Conservation (phyloP, 2,888 invertebrate species). For the Fissipunctia ypsillon region DNA sequence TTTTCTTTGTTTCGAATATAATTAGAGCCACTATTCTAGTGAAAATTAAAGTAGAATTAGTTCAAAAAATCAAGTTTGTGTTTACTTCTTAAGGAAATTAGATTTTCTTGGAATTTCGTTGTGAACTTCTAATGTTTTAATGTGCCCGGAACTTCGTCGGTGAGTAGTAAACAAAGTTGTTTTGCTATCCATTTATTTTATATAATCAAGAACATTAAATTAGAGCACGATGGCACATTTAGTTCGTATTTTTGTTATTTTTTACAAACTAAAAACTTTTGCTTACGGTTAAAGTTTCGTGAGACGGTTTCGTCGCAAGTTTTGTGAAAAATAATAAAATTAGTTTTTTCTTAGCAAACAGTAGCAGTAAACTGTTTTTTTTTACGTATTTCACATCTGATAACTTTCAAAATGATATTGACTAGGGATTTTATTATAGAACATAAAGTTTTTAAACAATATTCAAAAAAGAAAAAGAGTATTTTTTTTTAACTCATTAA, state of each 20-base stretch:
- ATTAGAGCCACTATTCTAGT: neutral
- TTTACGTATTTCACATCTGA: too few relatives aligned
- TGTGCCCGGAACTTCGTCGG: slow-evolving; percentile 22
- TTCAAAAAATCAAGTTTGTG: slow-evolving; percentile 18
- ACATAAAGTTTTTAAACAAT: neutral
- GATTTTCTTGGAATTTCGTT: slow-evolving; percentile 8
- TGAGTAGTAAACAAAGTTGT: slow-evolving; percentile 40
- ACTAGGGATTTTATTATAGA: too few relatives aligned
- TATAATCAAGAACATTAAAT: neutral
- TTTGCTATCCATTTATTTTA: neutral
- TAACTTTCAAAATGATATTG: too few relatives aligned
- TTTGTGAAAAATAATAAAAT: too few relatives aligned
- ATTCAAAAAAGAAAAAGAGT: neutral
- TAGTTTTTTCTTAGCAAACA: too few relatives aligned
- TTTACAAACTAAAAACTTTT: too few relatives aligned
- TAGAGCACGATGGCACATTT: neutral
- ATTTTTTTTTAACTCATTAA: neutral
- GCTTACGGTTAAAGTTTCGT: too few relatives aligned
- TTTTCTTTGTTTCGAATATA: neutral
- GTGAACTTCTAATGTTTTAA: slow-evolving; percentile 7
- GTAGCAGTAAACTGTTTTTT: too few relatives aligned
- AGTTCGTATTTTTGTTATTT: neutral
- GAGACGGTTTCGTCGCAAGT: too few relatives aligned
- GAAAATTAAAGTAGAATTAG: neutral
- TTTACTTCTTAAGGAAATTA: neutral